Percentiles rank a stretch among this genome's conserved stretches.
These are phyloP conservation scores for Pentalonia nigronervosa DNA, from an alignment of 1,140 invertebrate genomes.

Conservation along the genomic window DNA sequence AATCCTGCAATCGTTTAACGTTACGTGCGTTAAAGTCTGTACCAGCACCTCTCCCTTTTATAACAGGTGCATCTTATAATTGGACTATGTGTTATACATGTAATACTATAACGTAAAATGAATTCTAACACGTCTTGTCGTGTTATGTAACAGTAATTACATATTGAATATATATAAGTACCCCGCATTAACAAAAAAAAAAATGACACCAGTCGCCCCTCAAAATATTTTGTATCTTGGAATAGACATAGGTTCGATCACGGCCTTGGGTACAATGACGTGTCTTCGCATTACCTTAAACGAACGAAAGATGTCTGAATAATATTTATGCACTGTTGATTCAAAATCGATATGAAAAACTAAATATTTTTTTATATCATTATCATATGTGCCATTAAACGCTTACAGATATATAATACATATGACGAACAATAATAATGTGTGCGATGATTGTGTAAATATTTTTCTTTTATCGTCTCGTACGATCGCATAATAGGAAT, in stretches of 20 bases:
- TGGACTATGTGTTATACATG: background rate
- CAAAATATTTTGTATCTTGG: constrained; percentile 17
- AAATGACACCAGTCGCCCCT: constrained; percentile 23
- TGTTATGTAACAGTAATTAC: background rate
- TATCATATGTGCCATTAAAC: background rate
- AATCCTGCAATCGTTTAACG: background rate
- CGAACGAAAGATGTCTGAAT: constrained; percentile 27
- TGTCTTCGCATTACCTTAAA: background rate
- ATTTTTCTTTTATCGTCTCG: background rate
- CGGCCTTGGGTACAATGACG: background rate
- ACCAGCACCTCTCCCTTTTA: background rate
- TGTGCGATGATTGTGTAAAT: background rate
- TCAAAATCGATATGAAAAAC: background rate
- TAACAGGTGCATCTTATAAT: background rate
- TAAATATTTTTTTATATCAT: background rate
- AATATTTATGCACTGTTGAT: background rate
- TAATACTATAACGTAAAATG: background rate
- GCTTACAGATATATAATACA: background rate
- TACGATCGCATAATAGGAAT: constrained; percentile 7
- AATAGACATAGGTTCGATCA: background rate
- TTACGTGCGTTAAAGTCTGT: background rate
- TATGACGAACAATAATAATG: background rate
- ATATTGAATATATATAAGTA: background rate
- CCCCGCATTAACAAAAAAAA: background rate
- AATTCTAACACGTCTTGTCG: background rate